Evolutionary conservation across 2,888 invertebrate species (phyloP), one percentile per base, ranked within the genome.

Genomic region (Cataglyphis cursor): DNA sequence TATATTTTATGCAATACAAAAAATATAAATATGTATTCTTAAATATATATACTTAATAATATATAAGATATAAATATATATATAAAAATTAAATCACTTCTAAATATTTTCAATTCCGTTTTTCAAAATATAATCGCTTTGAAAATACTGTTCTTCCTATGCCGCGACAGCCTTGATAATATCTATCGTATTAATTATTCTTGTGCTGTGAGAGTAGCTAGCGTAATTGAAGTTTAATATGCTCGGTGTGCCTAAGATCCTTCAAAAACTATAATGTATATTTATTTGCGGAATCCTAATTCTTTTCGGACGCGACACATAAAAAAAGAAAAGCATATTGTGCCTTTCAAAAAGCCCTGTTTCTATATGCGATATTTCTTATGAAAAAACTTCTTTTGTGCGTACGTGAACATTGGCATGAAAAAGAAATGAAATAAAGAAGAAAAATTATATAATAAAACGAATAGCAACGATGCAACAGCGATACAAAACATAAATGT

Each of bases 391-490:
- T 73, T 59, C 8, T 18, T 44, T 51, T 59, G 68, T 66, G 66
- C 57, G 10, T 21, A 66, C 57, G 41, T 31, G 51, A 68, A 68
- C 44, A 68, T 59, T 78, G n/a, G 68, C n/a, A 51, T 59, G 66
- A 78, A 66, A 28, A 21, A 38, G n/a, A 48, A 57, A 57, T 44
- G 21, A 66, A 57, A 78, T 31, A 59, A 8, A 57, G 10, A 78
- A 18, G 31, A 65, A 5, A 54, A 24, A 76, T 41, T n/a, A 24
- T 44, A 78, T 64, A 41, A 44, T n/a, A 44, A 68, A 66, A 78
- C 41, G 44, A 44, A 44, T 44, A 78, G 18, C 59, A 68, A 78
- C 68, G 59, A 78, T 78, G 68, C 78, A 78, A 78, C 78, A 78
- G 51, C 57, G 44, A 59, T 78, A 78, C 44, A 68, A 59, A 68